Evolutionary conservation across 2,797 vertebrate genomes (phyloP), one percentile per base, ranked within the genome.

Genomic region (Clarias pachynema): DNA sequence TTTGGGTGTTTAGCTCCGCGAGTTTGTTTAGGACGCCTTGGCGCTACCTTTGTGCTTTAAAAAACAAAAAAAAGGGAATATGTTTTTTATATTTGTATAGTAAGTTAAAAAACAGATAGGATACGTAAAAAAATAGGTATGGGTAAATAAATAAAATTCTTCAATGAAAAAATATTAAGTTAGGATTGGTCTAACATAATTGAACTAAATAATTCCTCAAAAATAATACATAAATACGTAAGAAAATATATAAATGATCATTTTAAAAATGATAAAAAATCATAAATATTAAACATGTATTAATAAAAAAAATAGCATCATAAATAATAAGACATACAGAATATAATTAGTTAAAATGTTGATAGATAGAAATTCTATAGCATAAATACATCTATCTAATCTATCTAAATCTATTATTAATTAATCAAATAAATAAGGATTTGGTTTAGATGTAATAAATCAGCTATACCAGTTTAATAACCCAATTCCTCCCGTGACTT

Each of bases 61-160:
- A 74, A 88, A 93, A 91, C 93, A 94, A 95, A 93, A 92, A 91
- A 93, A 92, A 34, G 31, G 5, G 1, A 18, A 31, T 31, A 16
- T 1, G 44, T 37, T 34, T 34, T 40, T 44, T 44, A 44, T 44
- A 44, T 44, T 44, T 44, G 2, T 44, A 44, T 44, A 44, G 10
- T 44, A 44, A 44, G 40, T 5, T 10, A 44, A 10, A 44, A 44
- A 44, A 44, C 8, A 44, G 44, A 44, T 44, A 44, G 8, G 44
- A 44, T 44, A 1, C 9, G 1, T 44, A 40, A 40, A 40, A 49
- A 49, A 49, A 49, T 10, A 49, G 2, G 9, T 49, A 12, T 49
- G 10, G 12, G 10, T 49, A 49, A 12, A 49, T 49, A 49, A 49
- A 49, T 49, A 12, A 12, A 12, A 49, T 49, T 49, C 10, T 49